These are phyloP conservation scores for Neotoma lepida DNA, from an alignment of 2,113 vertebrate genomes.

Conservation along the genomic window DNA sequence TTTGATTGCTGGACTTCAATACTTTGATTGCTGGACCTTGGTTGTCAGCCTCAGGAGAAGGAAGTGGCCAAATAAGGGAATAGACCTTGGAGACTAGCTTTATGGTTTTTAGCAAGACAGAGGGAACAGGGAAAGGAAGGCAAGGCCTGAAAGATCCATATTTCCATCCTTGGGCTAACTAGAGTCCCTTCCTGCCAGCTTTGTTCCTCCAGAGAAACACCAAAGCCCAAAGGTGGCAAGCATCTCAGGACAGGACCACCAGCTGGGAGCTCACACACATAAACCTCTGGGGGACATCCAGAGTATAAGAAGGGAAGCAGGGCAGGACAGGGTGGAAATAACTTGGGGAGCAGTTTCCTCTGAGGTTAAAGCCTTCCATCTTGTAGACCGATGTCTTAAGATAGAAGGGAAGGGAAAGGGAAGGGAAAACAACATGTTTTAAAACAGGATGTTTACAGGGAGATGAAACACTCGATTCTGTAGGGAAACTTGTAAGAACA, in stretches of 20 bases:
- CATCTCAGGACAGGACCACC: background rate
- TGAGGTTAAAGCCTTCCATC: background rate
- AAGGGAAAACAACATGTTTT: background rate
- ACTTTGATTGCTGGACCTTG: background rate
- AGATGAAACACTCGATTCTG: background rate
- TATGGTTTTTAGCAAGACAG: background rate
- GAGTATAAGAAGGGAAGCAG: too few relatives aligned
- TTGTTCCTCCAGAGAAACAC: background rate
- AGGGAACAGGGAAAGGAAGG: background rate
- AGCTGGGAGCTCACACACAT: background rate
- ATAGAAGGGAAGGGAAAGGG: rapidly evolving
- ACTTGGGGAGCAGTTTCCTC: background rate
- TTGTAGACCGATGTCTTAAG: background rate
- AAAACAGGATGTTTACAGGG: background rate
- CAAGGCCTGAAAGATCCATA: background rate
- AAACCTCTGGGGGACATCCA: background rate
- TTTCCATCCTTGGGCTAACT: background rate
- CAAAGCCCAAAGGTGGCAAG: background rate
- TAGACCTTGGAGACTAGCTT: background rate
- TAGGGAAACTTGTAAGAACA: background rate
- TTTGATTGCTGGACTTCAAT: background rate
- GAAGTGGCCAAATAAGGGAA: background rate
- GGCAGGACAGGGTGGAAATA: background rate
- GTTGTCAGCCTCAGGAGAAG: background rate
- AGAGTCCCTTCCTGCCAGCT: background rate